phyloP scores from a whole-genome alignment of 2,888 invertebrate genomes.

The Sminthurinus aureus region DNA sequence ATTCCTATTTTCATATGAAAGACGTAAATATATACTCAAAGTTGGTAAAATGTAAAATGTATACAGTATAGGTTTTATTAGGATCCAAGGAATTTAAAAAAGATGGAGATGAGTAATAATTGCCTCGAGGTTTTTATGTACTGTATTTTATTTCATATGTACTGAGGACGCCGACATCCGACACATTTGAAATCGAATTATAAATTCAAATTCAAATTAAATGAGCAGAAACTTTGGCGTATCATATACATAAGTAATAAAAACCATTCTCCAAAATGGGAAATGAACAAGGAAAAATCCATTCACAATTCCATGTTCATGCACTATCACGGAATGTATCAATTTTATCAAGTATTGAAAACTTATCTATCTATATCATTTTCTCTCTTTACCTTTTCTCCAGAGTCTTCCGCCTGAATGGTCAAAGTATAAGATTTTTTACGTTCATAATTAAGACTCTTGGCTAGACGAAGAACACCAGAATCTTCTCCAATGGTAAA shows the following conservation, averaged over 20 bases:
- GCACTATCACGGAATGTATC: background rate
- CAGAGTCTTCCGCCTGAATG: constrained; percentile 88
- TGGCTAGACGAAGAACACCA: constrained; percentile 88
- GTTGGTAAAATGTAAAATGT: too few species aligned
- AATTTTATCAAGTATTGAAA: background rate
- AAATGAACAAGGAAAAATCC: background rate
- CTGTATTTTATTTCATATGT: background rate
- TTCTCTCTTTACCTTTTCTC: constrained; percentile 69
- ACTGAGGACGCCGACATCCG: too few species aligned
- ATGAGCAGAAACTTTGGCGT: too few species aligned
- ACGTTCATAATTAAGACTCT: constrained; percentile 92
- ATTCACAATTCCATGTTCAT: background rate
- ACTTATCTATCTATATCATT: constrained; percentile 41
- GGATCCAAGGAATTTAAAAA: too few species aligned
- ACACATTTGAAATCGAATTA: too few species aligned
- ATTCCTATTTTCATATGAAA: too few species aligned
- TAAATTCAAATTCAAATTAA: too few species aligned
- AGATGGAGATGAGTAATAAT: too few species aligned
- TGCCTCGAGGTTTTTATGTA: too few species aligned
- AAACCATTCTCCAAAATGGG: background rate
- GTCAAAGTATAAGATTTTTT: constrained; percentile 83
- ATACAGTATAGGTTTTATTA: too few species aligned
- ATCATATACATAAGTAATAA: background rate
- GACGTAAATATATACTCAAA: too few species aligned
- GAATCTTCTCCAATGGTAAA: constrained; percentile 92